Percentiles rank a stretch among this genome's conserved stretches.
phyloP scores from a whole-genome alignment of 2,797 vertebrate species.

The Propithecus deckenii region DNA sequence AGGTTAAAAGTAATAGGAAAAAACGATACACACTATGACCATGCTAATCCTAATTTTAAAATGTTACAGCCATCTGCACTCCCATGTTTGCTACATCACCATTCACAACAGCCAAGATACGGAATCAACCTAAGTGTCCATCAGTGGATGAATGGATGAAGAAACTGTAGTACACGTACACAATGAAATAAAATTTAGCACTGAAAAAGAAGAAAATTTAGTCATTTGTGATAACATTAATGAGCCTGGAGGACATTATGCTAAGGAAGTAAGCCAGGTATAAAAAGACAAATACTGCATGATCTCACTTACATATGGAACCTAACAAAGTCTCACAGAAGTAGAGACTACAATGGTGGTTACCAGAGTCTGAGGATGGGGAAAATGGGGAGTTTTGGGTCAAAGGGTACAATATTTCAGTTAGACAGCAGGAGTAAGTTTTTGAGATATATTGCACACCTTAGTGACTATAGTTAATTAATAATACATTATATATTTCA shows the following conservation, averaged over 20 bases:
- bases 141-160: background rate
- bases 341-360: background rate
- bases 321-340: background rate
- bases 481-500: background rate
- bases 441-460: background rate
- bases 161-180: background rate
- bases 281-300: background rate
- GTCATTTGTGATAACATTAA: background rate
- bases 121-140: background rate
- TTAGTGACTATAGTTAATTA: background rate
- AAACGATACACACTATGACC: background rate
- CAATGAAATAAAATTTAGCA: background rate
- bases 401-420: background rate
- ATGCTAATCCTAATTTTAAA: background rate
- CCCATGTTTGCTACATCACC: background rate
- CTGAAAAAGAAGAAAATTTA: background rate
- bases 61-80: background rate
- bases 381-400: background rate
- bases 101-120: background rate
- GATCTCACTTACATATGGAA: background rate
- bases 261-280: background rate
- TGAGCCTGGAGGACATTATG: background rate
- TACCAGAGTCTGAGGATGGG: background rate
- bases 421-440: background rate
- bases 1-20: background rate